Percentiles rank a stretch among this genome's conserved stretches.
phyloP scores from a whole-genome alignment of 2,113 vertebrate genomes.

The Heloderma charlesbogerti region DNA sequence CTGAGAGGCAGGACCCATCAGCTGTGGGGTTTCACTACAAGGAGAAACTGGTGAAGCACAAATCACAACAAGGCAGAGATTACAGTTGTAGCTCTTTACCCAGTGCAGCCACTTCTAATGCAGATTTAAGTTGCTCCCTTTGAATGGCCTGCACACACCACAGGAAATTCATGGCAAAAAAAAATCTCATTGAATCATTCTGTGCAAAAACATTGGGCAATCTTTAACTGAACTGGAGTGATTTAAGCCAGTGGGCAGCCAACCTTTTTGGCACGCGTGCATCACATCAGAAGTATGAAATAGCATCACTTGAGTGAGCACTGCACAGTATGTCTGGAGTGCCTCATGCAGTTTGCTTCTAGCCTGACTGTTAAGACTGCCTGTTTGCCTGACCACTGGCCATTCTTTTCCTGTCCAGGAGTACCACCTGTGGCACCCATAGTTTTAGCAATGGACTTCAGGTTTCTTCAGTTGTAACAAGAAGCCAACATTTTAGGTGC shows the following conservation, averaged over 20 bases:
- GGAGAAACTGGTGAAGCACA: slow-evolving; percentile 90
- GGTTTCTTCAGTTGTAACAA: not conserved
- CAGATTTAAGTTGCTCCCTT: slow-evolving; percentile 64
- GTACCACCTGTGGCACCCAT: not conserved
- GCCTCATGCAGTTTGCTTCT: not conserved
- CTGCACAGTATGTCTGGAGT: not conserved
- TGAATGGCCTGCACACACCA: slow-evolving; percentile 3
- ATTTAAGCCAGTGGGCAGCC: not conserved
- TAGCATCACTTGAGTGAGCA: not conserved
- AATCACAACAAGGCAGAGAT: slow-evolving; percentile 90
- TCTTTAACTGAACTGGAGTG: not conserved
- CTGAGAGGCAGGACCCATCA: slow-evolving; percentile 88
- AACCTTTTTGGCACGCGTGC: not conserved
- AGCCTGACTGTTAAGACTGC: no score
- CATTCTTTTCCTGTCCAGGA: not conserved
- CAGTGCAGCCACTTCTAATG: slow-evolving; percentile 65
- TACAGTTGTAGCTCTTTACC: slow-evolving; percentile 56
- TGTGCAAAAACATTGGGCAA: slow-evolving; percentile 1
- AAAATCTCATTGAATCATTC: slow-evolving; percentile 34
- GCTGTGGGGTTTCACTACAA: slow-evolving; percentile 92
- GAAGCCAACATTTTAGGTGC: not conserved
- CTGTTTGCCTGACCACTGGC: not conserved
- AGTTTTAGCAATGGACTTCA: not conserved
- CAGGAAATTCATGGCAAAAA: slow-evolving; percentile 28
- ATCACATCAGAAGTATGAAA: not conserved